Evolutionary conservation across 2,797 vertebrate species (phyloP), one percentile per base, ranked within the genome.

Genomic region (Cossypha polioptera): DNA sequence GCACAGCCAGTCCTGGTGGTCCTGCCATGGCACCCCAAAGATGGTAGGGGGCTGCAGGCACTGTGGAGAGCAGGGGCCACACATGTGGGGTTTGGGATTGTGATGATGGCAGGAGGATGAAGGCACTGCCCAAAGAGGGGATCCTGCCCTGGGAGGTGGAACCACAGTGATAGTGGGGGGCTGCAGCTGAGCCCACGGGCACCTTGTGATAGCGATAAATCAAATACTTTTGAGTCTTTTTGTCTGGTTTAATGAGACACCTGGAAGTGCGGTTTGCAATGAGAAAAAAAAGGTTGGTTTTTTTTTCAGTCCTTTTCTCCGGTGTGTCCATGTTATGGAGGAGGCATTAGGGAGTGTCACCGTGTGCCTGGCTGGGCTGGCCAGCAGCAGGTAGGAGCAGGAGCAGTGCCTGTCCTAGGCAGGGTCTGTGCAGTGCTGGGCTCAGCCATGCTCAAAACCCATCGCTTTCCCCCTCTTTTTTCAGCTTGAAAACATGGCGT

Each of bases 81-180:
- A 35, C 5, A 31, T 0, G 2, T 16, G 5, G 16, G 7, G 11
- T 15, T 61, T 75, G 42, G 35, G 31, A n/a, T 40, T 25, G 11
- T 31, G 26, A 22, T n/a, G 76, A 28, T 2, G 3, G 31, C 16
- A 47, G 54, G 13, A 18, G 15, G 33, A 35, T 47, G 55, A 42
- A 66, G 38, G 38, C 9, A 11, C 51, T 83, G 81, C 35, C 1
- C 7, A 36, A 58, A 20, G 1, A 0, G 0, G 24, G 25, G 15
- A 7, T n/a, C 29, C 47, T 28, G 43, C 4, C 4, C 3, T 1
- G 3, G 9, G 2, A 42, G 22, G 42, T 35, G 58, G 58, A 38
- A 48, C 28, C n/a, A 18, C 1, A 0, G 2, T 0, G 0, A 7
- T 0, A 6, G 8, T 0, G 0, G 13, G 33, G 16, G 22, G 9